Percentiles rank a stretch among this genome's conserved stretches.
Conservation (phyloP, 2,797 vertebrate species). For the Ctenosaura bakeri region DNA sequence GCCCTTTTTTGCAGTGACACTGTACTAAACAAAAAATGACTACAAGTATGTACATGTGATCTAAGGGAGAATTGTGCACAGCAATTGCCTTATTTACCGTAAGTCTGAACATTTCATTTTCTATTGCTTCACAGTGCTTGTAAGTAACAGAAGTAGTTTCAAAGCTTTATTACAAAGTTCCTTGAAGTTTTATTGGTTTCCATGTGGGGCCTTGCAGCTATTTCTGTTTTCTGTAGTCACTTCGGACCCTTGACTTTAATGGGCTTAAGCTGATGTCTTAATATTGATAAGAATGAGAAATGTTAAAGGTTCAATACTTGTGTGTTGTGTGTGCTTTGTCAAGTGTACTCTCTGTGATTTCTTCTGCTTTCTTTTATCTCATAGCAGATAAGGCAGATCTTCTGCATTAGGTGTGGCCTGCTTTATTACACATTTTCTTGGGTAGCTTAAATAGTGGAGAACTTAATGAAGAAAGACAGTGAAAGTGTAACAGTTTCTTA, state of each 20-base stretch:
- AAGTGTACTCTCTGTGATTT: conserved; percentile 39
- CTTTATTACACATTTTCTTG: conserved; percentile 45
- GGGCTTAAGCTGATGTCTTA: conserved; percentile 57
- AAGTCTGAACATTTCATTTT: conserved; percentile 12
- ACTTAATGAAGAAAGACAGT: conserved; percentile 52
- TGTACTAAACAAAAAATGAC: not conserved
- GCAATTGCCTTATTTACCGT: not conserved
- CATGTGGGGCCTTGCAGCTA: conserved; percentile 47
- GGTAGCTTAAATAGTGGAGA: conserved; percentile 60
- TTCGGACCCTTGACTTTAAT: conserved; percentile 56
- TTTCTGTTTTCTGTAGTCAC: conserved; percentile 36
- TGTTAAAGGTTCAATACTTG: conserved; percentile 38
- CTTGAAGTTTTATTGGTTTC: conserved; percentile 54
- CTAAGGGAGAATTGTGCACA: not conserved
- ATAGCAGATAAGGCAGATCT: conserved; percentile 48
- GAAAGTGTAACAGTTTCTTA: conserved; percentile 39
- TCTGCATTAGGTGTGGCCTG: conserved; percentile 9
- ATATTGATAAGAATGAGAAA: conserved; percentile 38
- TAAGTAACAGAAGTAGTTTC: conserved; percentile 28
- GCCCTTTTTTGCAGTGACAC: not conserved
- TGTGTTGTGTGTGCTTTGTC: conserved; percentile 28
- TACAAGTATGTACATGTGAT: not conserved
- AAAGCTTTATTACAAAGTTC: conserved; percentile 34
- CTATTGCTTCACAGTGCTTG: not conserved
- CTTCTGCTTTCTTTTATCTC: conserved; percentile 64